These are phyloP conservation scores for Macrosteles quadrilineatus DNA, from an alignment of 1,140 invertebrate species.

Conservation along the genomic window DNA sequence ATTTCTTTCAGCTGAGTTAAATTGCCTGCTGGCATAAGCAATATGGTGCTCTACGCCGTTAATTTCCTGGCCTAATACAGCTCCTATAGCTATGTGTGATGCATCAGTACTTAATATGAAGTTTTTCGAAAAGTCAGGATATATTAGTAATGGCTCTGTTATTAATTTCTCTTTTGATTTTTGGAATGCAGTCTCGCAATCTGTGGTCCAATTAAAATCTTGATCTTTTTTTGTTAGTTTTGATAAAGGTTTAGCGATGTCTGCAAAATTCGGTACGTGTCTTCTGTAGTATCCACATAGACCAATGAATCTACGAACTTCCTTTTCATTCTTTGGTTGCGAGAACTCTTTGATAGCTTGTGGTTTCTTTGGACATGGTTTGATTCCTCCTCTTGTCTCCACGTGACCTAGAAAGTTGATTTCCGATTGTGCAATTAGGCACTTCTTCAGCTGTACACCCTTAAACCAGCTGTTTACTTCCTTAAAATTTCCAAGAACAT, in stretches of 20 bases:
- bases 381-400: constrained; percentile 46
- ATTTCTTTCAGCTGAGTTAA: not conserved
- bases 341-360: constrained; percentile 46
- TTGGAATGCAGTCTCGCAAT: not conserved
- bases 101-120: too few species aligned
- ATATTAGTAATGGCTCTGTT: too few species aligned
- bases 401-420: constrained; percentile 49
- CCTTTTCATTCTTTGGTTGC: constrained; percentile 40
- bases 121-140: not conserved
- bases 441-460: constrained; percentile 41
- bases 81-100: too few species aligned
- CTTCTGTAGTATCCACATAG: constrained; percentile 47
- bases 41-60: too few species aligned
- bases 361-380: constrained; percentile 47
- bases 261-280: constrained; percentile 46
- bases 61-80: too few species aligned
- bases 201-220: not conserved
- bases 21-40: too few species aligned
- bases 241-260: constrained; percentile 44
- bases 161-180: too few species aligned
- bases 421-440: constrained; percentile 39
- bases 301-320: constrained; percentile 48
- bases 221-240: constrained; percentile 38
- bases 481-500: too few species aligned
- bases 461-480: constrained; percentile 22